phyloP scores from a whole-genome alignment of 1,140 invertebrate genomes.

The Paraescarpia echinospica region DNA sequence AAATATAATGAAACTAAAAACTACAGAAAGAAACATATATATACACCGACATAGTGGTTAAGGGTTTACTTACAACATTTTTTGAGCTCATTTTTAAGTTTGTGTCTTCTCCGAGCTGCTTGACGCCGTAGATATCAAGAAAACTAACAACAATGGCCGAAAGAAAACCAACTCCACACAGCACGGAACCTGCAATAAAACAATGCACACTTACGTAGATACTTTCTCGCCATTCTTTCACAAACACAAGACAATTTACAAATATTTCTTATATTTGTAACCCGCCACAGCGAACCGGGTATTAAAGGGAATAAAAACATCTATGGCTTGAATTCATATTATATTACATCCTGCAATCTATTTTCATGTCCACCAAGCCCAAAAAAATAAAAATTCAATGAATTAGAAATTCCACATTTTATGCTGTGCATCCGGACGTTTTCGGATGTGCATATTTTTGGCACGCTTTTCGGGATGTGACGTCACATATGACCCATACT shows the following conservation, averaged over 20 bases:
- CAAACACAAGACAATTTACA: background rate
- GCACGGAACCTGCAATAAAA: constrained; percentile 47
- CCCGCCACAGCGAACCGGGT: too few species aligned
- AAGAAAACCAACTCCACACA: constrained; percentile 57
- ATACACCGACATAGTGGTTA: background rate
- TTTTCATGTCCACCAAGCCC: too few species aligned
- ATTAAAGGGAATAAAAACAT: too few species aligned
- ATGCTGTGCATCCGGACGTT: too few species aligned
- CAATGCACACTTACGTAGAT: background rate
- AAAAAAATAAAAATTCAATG: too few species aligned
- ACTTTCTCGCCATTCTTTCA: background rate
- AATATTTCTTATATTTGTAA: background rate
- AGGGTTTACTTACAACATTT: constrained; percentile 37
- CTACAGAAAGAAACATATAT: background rate
- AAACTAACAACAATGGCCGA: constrained; percentile 55
- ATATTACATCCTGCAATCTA: too few species aligned
- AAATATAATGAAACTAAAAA: too few species aligned
- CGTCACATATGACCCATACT: too few species aligned
- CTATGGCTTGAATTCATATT: too few species aligned
- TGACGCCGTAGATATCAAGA: constrained; percentile 54
- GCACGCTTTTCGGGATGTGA: too few species aligned
- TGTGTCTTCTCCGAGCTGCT: constrained; percentile 49
- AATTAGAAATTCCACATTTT: too few species aligned
- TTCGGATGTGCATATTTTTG: too few species aligned
- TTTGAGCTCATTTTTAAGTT: constrained; percentile 48